Percentiles rank a stretch among this genome's conserved stretches.
Conservation (phyloP, 2,888 invertebrate species). For the Julus scanicus region DNA sequence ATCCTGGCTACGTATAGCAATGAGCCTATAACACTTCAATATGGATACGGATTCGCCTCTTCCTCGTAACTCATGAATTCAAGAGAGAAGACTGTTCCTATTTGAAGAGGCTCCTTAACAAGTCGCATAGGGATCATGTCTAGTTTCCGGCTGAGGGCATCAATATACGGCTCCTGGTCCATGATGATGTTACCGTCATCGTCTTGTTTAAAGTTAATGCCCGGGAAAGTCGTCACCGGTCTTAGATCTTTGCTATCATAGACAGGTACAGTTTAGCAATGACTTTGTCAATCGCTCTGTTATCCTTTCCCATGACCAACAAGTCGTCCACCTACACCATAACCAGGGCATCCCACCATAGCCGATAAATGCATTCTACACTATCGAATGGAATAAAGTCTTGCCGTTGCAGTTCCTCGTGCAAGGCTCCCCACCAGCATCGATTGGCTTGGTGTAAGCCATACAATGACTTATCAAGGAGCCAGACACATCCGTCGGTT, state of each 20-base stretch:
- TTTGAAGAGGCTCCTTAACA: background rate
- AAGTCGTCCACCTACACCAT: background rate
- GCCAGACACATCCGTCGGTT: background rate
- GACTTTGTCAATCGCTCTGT: background rate
- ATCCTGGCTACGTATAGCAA: no score
- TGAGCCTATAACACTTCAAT: no score
- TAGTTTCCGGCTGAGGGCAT: background rate
- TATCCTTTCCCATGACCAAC: background rate
- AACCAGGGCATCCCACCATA: background rate
- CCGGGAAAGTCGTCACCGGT: background rate
- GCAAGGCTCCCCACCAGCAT: no score
- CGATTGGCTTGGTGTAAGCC: no score
- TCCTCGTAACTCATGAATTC: no score
- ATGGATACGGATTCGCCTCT: no score
- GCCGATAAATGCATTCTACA: background rate
- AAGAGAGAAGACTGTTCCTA: background rate
- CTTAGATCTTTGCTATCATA: background rate
- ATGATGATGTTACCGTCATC: background rate
- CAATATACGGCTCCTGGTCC: background rate
- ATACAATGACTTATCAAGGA: no score
- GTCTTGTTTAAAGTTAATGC: background rate
- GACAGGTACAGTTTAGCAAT: background rate
- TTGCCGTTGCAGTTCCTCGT: background rate
- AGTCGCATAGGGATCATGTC: background rate
- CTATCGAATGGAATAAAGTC: background rate